These are phyloP conservation scores for Mugil cephalus DNA, from an alignment of 2,113 vertebrate genomes.

Conservation along the genomic window DNA sequence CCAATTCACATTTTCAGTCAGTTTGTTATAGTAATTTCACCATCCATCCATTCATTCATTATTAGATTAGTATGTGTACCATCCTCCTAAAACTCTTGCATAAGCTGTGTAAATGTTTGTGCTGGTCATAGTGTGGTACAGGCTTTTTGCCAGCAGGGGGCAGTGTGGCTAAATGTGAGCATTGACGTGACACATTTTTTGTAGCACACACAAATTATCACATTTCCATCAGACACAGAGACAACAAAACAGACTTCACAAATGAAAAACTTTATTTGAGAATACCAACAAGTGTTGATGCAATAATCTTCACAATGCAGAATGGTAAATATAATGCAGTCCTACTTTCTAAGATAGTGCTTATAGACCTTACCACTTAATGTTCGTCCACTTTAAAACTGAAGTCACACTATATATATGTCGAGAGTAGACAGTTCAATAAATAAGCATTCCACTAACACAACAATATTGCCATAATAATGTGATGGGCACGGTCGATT, in stretches of 20 bases:
- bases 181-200: background rate
- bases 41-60: conserved; percentile 52
- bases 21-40: no score
- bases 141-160: conserved; percentile 50
- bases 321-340: conserved; percentile 80
- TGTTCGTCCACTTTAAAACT: conserved; percentile 73
- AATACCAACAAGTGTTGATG: conserved; percentile 83
- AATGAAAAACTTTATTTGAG: conserved; percentile 87
- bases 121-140: background rate
- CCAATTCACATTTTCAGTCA: no score
- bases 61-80: background rate
- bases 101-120: background rate
- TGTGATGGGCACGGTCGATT: conserved; percentile 70
- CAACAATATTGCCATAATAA: conserved; percentile 79
- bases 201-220: background rate
- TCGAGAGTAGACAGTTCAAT: conserved; percentile 81
- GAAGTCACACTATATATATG: conserved; percentile 77
- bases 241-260: conserved; percentile 77
- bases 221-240: conserved; percentile 24
- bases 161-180: background rate
- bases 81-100: background rate
- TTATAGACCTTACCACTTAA: conserved; percentile 75
- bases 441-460: conserved; percentile 87
- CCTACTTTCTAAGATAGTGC: conserved; percentile 81
- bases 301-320: conserved; percentile 85